These are phyloP conservation scores for Drosophila koepferae DNA, from an alignment of 2,888 invertebrate genomes.

Conservation along the genomic window DNA sequence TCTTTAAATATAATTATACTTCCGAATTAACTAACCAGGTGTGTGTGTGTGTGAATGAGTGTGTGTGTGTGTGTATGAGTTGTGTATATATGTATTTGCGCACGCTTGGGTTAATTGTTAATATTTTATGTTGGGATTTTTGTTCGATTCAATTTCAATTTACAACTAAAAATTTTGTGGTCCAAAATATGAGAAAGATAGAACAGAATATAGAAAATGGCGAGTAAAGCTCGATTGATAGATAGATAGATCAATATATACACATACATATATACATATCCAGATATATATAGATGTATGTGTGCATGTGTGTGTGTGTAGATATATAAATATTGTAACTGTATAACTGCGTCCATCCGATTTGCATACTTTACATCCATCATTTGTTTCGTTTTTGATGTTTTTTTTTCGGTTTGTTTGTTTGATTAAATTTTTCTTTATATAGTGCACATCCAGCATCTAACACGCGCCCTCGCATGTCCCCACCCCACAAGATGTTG, in stretches of 20 bases:
- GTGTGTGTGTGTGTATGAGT: background rate
- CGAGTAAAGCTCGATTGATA: slow-evolving; percentile 46
- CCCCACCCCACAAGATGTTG: slow-evolving; percentile 33
- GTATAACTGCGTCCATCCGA: slow-evolving; percentile 45
- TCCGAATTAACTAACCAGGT: slow-evolving; percentile 49
- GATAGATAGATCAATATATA: slow-evolving; percentile 25
- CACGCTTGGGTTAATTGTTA: background rate
- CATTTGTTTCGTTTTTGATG: background rate
- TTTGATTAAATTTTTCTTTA: background rate
- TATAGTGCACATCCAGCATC: slow-evolving; percentile 15
- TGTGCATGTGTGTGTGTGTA: slow-evolving; percentile 11
- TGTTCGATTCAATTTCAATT: slow-evolving; percentile 48
- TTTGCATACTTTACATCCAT: slow-evolving; percentile 30
- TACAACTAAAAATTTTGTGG: slow-evolving; percentile 63
- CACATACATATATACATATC: slow-evolving; percentile 4
- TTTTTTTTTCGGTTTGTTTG: background rate
- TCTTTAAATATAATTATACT: slow-evolving; percentile 51
- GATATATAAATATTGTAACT: slow-evolving; percentile 53
- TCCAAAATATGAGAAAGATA: slow-evolving; percentile 33
- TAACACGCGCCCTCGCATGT: slow-evolving; percentile 17
- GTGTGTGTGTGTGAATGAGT: background rate
- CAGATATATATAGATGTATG: slow-evolving; percentile 1
- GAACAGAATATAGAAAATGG: slow-evolving; percentile 39
- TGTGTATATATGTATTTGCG: background rate
- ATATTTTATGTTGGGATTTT: slow-evolving; percentile 19